Percentiles rank a stretch among this genome's conserved stretches.
Conservation (phyloP, 1,140 invertebrate genomes). For the Chrysopa pallens region DNA sequence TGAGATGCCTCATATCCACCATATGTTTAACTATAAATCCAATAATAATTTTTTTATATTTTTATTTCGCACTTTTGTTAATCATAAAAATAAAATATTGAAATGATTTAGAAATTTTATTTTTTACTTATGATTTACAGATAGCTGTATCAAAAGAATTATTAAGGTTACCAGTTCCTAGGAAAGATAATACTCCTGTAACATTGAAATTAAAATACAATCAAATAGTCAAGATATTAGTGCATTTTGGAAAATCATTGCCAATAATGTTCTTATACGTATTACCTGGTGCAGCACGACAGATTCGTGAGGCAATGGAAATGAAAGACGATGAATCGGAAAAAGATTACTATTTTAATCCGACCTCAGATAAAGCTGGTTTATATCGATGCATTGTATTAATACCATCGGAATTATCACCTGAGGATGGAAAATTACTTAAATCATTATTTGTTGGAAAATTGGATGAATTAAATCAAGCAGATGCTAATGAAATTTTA, state of each 20-base stretch:
- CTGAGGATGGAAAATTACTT: neutral
- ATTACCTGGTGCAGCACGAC: conserved; percentile 37
- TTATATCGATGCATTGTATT: neutral
- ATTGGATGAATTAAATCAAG: neutral
- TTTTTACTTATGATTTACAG: conserved; percentile 5
- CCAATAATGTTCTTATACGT: conserved; percentile 66
- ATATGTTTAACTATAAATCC: too few species aligned
- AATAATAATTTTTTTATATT: too few species aligned
- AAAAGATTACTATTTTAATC: conserved; percentile 34
- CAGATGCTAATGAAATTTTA: neutral
- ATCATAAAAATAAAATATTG: too few species aligned
- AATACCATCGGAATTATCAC: neutral
- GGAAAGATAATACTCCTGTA: too few species aligned
- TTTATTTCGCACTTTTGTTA: too few species aligned
- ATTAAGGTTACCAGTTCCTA: too few species aligned
- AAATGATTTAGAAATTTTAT: too few species aligned
- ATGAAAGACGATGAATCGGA: conserved; percentile 34
- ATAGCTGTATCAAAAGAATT: too few species aligned
- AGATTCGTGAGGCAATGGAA: conserved; percentile 45
- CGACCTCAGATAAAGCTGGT: conserved; percentile 29
- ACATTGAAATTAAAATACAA: conserved; percentile 12
- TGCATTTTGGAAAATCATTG: conserved; percentile 50
- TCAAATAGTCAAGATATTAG: conserved; percentile 51
- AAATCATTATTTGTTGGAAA: neutral
- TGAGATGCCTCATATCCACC: too few species aligned